Conservation (phyloP, 2,888 invertebrate genomes). For the Hemithea aestivaria region DNA sequence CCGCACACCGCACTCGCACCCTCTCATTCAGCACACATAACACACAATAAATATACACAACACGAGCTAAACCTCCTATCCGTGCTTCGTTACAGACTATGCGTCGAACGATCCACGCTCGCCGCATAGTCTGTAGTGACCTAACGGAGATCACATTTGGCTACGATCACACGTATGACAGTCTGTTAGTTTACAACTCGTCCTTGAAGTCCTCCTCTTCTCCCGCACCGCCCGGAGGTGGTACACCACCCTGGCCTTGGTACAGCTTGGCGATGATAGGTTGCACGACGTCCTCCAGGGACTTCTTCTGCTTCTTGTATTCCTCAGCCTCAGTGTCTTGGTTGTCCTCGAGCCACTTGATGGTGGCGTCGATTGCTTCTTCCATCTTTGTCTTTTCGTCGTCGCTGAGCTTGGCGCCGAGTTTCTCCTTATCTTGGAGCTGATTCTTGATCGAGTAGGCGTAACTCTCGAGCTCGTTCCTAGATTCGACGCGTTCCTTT, state of each 20-base stretch:
- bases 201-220: constrained; percentile 90
- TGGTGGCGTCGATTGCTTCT: constrained; percentile 96
- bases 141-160: constrained; percentile 64
- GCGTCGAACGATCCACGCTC: constrained; percentile 28
- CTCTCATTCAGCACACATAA: constrained; percentile 28
- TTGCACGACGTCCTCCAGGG: constrained; percentile 95
- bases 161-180: constrained; percentile 56
- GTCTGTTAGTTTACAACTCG: constrained; percentile 83
- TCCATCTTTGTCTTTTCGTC: constrained; percentile 97
- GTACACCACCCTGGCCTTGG: constrained; percentile 89
- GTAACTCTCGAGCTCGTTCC: constrained; percentile 98
- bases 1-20: constrained; percentile 44
- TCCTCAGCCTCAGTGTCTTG: constrained; percentile 95
- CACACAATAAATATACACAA: constrained; percentile 72
- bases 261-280: constrained; percentile 98
- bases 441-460: constrained; percentile 99
- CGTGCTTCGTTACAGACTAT: constrained; percentile 44
- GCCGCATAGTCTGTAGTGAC: constrained; percentile 41
- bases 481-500: constrained; percentile 96
- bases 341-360: constrained; percentile 98
- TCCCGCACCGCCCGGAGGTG: constrained; percentile 86
- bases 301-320: constrained; percentile 96
- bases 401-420: constrained; percentile 92
- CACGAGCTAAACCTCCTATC: constrained; percentile 59
- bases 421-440: constrained; percentile 96